A percentile compares a stretch with the other conserved stretches of the same genome.
Evolutionary conservation across 2,113 vertebrate species (phyloP).

Genomic region (Zosterops hypoxanthus): DNA sequence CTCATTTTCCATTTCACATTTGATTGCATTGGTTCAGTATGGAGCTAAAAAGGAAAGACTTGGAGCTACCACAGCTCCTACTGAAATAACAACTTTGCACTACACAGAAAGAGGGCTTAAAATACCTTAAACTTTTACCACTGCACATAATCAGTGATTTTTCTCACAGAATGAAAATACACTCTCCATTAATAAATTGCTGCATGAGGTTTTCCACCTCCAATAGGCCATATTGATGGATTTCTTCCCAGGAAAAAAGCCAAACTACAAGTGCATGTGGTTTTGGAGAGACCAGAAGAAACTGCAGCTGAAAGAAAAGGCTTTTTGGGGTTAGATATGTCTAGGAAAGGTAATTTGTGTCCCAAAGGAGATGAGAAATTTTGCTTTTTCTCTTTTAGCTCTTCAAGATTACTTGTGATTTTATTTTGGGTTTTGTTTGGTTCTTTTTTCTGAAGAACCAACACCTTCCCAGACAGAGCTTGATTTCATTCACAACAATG

Average conservation of each 20-base stretch:
- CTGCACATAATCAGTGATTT: neutral
- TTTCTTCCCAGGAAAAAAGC: neutral
- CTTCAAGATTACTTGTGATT: neutral
- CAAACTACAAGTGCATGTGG: neutral
- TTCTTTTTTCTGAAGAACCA: neutral
- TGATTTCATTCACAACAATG: neutral
- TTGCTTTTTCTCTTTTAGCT: neutral
- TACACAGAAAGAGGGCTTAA: neutral
- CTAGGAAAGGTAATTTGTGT: neutral
- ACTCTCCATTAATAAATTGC: neutral
- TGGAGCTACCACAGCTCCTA: neutral
- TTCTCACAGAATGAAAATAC: neutral
- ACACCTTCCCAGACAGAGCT: neutral
- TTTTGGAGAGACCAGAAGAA: neutral
- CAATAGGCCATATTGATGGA: neutral
- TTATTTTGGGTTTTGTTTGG: neutral
- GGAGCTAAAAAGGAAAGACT: slow-evolving; percentile 5
- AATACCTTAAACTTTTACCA: neutral
- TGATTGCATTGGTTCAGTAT: slow-evolving; percentile 47
- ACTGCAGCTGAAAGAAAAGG: neutral
- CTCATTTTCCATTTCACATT: slow-evolving; percentile 59
- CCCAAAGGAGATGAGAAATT: neutral
- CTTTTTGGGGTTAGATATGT: neutral
- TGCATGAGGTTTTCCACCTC: neutral
- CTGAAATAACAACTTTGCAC: neutral